phyloP scores from a whole-genome alignment of 2,113 vertebrate genomes.

The Entomyzon cyanotis region DNA sequence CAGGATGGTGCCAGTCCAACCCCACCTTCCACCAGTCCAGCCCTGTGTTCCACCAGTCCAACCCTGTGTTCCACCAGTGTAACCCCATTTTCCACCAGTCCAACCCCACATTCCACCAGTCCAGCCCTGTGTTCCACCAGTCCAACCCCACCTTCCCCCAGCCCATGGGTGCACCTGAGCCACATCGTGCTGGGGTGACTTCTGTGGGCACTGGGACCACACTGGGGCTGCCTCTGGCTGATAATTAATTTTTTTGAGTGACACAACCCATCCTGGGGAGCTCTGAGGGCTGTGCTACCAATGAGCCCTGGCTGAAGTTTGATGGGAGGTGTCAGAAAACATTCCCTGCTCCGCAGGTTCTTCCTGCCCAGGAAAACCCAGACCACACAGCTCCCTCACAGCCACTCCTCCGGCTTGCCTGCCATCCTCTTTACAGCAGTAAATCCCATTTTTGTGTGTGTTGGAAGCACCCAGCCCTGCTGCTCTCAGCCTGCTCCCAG shows the following conservation, averaged over 20 bases:
- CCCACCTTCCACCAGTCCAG: not conserved
- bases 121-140: too few species aligned
- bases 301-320: not conserved
- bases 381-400: fast-evolving
- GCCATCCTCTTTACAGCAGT: not conserved
- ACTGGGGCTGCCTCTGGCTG: not conserved
- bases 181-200: not conserved
- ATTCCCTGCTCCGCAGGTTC: not conserved
- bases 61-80: too few species aligned
- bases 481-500: not conserved
- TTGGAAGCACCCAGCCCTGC: not conserved
- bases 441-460: not conserved
- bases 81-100: too few species aligned
- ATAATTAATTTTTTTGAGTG: not conserved
- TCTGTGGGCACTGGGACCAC: not conserved
- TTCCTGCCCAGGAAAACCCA: not conserved
- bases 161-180: not conserved
- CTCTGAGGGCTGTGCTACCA: not conserved
- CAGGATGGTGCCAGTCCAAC: not conserved
- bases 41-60: too few species aligned
- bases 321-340: not conserved
- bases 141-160: too few species aligned
- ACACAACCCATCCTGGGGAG: not conserved
- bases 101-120: too few species aligned
- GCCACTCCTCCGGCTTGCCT: not conserved